phyloP scores from a whole-genome alignment of 2,113 vertebrate genomes.

The Solea solea region DNA sequence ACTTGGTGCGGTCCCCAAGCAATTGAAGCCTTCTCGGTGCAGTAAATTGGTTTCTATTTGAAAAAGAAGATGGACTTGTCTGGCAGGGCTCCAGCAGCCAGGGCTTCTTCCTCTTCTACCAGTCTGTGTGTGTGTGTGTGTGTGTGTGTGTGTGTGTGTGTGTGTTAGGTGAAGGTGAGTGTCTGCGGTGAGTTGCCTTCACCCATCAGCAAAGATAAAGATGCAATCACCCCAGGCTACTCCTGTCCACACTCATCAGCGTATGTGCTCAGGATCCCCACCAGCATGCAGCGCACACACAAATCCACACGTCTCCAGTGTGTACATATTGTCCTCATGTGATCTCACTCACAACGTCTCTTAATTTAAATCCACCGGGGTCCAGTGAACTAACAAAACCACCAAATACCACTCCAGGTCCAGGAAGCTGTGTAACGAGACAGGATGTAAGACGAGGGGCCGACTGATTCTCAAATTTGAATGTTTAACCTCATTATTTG shows the following conservation, averaged over 20 bases:
- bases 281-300: constrained; percentile 5
- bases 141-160: constrained; percentile 24
- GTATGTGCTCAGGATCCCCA: constrained; percentile 21
- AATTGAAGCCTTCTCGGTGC: constrained; percentile 26
- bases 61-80: constrained; percentile 65
- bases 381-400: constrained; percentile 14
- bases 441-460: constrained; percentile 62
- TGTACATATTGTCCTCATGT: constrained; percentile 28
- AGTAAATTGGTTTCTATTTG: constrained; percentile 53
- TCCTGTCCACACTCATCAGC: constrained; percentile 61
- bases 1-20: constrained; percentile 19
- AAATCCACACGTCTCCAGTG: background rate
- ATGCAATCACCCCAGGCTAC: constrained; percentile 63
- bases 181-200: constrained; percentile 50
- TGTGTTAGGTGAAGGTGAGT: constrained; percentile 38
- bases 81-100: constrained; percentile 43
- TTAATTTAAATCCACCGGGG: constrained; percentile 20
- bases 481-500: constrained; percentile 1
- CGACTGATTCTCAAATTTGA: constrained; percentile 46
- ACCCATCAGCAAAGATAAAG: constrained; percentile 66
- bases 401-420: constrained; percentile 27
- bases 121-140: constrained; percentile 23
- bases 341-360: constrained; percentile 17
- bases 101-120: background rate
- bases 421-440: constrained; percentile 58